phyloP scores from a whole-genome alignment of 2,888 invertebrate genomes.

The Napeogenes sylphis region DNA sequence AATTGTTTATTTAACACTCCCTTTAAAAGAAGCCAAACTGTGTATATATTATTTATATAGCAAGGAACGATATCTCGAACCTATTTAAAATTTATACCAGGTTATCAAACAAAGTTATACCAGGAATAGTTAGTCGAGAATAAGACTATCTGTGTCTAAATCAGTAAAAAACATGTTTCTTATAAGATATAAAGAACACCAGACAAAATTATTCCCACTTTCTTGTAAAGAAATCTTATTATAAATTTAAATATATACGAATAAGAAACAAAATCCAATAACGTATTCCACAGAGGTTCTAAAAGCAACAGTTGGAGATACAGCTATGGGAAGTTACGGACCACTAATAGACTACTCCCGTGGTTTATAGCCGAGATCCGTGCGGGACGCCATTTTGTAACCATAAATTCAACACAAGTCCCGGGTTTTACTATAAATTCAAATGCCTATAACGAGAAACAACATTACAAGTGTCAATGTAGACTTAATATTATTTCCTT shows the following conservation, averaged over 20 bases:
- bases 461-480: conserved; percentile 7
- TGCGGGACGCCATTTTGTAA: conserved; percentile 14
- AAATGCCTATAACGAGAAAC: conserved; percentile 7
- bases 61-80: too few species aligned
- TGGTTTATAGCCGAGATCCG: conserved; percentile 7
- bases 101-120: too few species aligned
- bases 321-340: background rate
- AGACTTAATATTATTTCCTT: background rate
- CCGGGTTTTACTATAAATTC: conserved; percentile 19
- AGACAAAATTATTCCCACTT: background rate
- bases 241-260: background rate
- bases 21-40: too few species aligned
- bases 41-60: too few species aligned
- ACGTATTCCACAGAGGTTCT: background rate
- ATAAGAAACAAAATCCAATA: background rate
- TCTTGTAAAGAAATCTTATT: background rate
- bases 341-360: conserved; percentile 10
- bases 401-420: conserved; percentile 13
- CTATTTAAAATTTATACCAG: too few species aligned
- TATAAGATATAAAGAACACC: background rate
- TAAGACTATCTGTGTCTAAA: too few species aligned
- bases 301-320: conserved; percentile 2
- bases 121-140: too few species aligned
- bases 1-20: too few species aligned
- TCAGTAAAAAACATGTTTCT: background rate